These are phyloP conservation scores for Vombatus ursinus DNA, from an alignment of 2,113 vertebrate species.

Conservation along the genomic window DNA sequence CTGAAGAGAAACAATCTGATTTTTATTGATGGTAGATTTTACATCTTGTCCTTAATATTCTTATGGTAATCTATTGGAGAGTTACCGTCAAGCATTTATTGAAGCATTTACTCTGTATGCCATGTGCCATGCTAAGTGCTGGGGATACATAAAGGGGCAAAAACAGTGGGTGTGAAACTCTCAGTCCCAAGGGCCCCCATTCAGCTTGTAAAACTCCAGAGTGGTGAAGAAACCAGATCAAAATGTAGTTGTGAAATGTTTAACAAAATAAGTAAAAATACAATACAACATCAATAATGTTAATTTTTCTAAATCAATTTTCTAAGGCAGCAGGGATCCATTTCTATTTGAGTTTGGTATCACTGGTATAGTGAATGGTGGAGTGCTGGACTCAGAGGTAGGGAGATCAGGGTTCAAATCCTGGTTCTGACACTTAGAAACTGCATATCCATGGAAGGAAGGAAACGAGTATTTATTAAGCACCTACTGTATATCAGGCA, in stretches of 20 bases:
- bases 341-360: not conserved
- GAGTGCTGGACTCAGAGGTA: not conserved
- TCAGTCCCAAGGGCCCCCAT: not conserved
- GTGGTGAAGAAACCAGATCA: not conserved
- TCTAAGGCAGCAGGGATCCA: not conserved
- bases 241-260: not conserved
- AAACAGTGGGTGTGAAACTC: not conserved
- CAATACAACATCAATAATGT: not conserved
- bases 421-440: not conserved
- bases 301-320: not conserved
- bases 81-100: not conserved
- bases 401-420: not conserved
- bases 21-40: not conserved
- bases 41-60: not conserved
- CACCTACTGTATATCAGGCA: not conserved
- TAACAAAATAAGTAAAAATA: not conserved
- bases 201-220: not conserved
- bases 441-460: not conserved
- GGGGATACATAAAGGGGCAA: not conserved
- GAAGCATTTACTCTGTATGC: not conserved
- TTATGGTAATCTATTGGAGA: not conserved
- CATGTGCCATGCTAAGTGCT: not conserved
- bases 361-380: not conserved
- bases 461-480: not conserved
- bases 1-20: not conserved